These are phyloP conservation scores for Nannoperca obscura DNA, from an alignment of 2,797 vertebrate genomes.

Conservation along the genomic window DNA sequence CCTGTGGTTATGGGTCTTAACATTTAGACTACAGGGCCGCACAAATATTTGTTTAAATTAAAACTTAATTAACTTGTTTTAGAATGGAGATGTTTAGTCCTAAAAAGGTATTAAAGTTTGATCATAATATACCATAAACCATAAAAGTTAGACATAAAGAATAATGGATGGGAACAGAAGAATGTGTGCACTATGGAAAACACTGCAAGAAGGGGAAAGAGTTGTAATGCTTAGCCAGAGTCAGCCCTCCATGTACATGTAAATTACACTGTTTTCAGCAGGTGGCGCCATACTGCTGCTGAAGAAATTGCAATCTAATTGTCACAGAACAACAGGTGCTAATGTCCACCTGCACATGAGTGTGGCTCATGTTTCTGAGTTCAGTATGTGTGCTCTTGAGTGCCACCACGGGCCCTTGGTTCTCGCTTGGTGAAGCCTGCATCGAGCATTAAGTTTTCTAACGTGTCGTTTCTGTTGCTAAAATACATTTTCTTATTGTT, in stretches of 20 bases:
- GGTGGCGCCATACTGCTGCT: conserved; percentile 22
- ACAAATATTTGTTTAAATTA: too few relatives aligned
- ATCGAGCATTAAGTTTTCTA: not conserved
- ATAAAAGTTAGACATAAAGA: not conserved
- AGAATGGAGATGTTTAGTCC: not conserved
- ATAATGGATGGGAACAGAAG: not conserved
- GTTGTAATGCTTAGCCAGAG: not conserved
- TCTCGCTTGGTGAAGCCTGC: not conserved
- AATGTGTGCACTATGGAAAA: not conserved
- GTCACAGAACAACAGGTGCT: not conserved
- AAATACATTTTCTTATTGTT: not conserved
- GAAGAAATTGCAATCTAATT: not conserved
- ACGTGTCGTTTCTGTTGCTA: not conserved
- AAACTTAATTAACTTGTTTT: too few relatives aligned
- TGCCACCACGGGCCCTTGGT: too few relatives aligned
- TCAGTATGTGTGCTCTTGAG: not conserved
- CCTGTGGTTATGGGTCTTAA: not conserved
- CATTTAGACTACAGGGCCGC: not conserved
- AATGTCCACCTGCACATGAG: not conserved
- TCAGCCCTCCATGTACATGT: not conserved
- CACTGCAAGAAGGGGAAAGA: not conserved
- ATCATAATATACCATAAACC: too few relatives aligned
- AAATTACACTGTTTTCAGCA: conserved; percentile 7
- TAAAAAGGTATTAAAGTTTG: not conserved
- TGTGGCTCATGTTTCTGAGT: too few relatives aligned